Conservation (phyloP, 2,888 invertebrate genomes). For the Proisotoma minuta region DNA sequence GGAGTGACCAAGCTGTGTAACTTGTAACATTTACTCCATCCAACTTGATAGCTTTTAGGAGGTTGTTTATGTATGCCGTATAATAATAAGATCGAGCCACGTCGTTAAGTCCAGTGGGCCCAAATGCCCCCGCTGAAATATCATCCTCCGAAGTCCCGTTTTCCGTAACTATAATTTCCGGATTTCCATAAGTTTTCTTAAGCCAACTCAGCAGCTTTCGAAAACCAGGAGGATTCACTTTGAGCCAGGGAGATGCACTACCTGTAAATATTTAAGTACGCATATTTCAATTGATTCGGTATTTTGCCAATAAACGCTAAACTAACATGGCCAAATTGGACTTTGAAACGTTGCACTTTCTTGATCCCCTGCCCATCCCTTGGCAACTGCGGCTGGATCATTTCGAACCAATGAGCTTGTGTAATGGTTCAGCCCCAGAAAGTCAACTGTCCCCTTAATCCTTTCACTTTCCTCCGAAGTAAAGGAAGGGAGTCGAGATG, state of each 20-base stretch:
- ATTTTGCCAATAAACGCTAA: no score
- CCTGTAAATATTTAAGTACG: no score
- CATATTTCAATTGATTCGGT: no score
- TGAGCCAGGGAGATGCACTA: slow-evolving; percentile 26
- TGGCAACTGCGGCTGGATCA: not conserved
- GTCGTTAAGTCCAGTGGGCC: slow-evolving; percentile 23
- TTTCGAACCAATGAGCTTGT: slow-evolving; percentile 43
- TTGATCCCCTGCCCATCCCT: slow-evolving; percentile 22
- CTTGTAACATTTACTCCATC: slow-evolving; percentile 38
- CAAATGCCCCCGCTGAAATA: slow-evolving; percentile 17
- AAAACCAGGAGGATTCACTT: slow-evolving; percentile 31
- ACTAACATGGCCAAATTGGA: slow-evolving; percentile 22
- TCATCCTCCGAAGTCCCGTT: slow-evolving; percentile 39
- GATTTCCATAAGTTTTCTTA: slow-evolving; percentile 27
- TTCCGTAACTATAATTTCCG: slow-evolving; percentile 35
- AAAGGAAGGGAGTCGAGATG: slow-evolving; percentile 43
- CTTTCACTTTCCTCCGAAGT: slow-evolving; percentile 23
- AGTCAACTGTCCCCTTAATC: slow-evolving; percentile 50
- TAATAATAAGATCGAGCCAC: slow-evolving; percentile 31
- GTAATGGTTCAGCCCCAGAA: slow-evolving; percentile 53
- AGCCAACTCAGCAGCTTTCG: slow-evolving; percentile 33
- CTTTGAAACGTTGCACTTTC: slow-evolving; percentile 18
- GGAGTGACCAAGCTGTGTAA: slow-evolving; percentile 37
- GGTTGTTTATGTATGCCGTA: slow-evolving; percentile 37
- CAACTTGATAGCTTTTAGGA: slow-evolving; percentile 38